Percentiles rank a stretch among this genome's conserved stretches.
phyloP scores from a whole-genome alignment of 2,113 vertebrate species.

The Diphyllodes magnificus region DNA sequence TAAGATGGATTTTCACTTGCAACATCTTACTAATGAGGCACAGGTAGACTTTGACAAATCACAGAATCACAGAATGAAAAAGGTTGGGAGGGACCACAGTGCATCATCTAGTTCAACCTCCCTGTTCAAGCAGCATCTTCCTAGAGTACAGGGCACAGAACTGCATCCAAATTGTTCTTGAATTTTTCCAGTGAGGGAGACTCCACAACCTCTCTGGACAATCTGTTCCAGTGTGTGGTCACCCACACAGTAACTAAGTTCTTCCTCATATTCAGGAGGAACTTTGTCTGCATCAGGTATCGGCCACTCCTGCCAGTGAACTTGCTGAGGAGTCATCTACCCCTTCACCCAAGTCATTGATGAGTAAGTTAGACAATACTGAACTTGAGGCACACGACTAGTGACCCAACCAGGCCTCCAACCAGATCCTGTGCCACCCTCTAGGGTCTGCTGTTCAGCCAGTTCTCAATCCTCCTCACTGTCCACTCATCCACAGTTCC shows the following conservation, averaged over 20 bases:
- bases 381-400: not conserved
- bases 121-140: not conserved
- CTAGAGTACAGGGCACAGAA: not conserved
- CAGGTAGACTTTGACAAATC: not conserved
- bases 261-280: not conserved
- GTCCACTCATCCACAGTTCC: not conserved
- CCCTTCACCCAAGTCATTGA: not conserved
- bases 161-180: not conserved
- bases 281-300: accelerated
- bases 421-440: not conserved
- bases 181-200: not conserved
- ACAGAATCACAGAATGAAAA: not conserved
- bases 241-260: not conserved
- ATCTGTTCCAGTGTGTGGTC: not conserved
- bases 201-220: not conserved
- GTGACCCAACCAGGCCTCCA: not conserved
- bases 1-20: not conserved
- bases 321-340: not conserved
- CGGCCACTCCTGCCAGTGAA: accelerated
- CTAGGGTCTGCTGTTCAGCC: not conserved
- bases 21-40: not conserved
- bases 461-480: not conserved
- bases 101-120: not conserved
- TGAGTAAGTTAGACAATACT: not conserved
- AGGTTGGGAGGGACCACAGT: not conserved